Conservation (phyloP, 2,113 vertebrate species). For the Pelusios castaneus region DNA sequence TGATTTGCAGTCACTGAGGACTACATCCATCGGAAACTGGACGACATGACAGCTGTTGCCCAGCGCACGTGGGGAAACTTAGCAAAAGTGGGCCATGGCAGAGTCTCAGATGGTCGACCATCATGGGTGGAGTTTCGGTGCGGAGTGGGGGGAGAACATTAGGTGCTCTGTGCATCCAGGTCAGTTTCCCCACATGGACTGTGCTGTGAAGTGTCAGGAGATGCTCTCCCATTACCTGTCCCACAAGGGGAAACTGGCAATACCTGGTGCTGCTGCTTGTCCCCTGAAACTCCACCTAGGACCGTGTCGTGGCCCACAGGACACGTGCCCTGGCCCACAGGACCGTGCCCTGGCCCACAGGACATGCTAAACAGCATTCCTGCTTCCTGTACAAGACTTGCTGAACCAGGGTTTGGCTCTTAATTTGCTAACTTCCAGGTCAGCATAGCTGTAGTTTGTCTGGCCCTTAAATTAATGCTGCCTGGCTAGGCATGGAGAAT, state of each 20-base stretch:
- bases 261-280: too few relatives aligned
- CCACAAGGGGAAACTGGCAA: too few relatives aligned
- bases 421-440: not conserved
- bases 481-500: not conserved
- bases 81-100: too few relatives aligned
- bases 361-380: not conserved
- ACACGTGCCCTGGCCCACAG: not conserved
- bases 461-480: not conserved
- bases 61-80: slow-evolving; percentile 81
- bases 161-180: too few relatives aligned
- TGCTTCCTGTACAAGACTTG: not conserved
- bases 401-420: not conserved
- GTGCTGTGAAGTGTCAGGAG: too few relatives aligned
- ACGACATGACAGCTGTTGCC: not conserved
- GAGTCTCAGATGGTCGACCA: too few relatives aligned
- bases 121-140: too few relatives aligned
- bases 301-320: not conserved
- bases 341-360: not conserved
- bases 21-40: slow-evolving; percentile 79
- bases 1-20: slow-evolving; percentile 92
- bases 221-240: too few relatives aligned
- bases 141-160: too few relatives aligned
- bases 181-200: too few relatives aligned
- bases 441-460: not conserved
- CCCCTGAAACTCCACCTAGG: not conserved